These are phyloP conservation scores for Paramormyrops kingsleyae DNA, from an alignment of 2,113 vertebrate genomes.

Conservation along the genomic window DNA sequence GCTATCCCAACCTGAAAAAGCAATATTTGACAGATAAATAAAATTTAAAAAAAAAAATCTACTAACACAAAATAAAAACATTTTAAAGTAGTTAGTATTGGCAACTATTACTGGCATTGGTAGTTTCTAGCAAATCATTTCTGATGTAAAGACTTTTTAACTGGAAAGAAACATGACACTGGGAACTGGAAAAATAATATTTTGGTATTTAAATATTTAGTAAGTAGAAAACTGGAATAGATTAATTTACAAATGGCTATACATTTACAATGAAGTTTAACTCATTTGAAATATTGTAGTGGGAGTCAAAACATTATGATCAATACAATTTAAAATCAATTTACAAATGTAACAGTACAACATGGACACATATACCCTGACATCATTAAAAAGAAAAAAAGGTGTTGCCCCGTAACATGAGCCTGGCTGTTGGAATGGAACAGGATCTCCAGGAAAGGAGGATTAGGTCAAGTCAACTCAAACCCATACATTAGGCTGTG, in stretches of 20 bases:
- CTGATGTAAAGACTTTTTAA: conserved; percentile 25
- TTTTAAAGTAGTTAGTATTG: conserved; percentile 31
- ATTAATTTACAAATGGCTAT: conserved; percentile 45
- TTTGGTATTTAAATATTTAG: conserved; percentile 72
- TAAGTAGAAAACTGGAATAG: conserved; percentile 46
- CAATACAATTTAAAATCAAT: conserved; percentile 15
- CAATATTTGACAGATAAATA: conserved; percentile 67
- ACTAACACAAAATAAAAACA: conserved; percentile 31
- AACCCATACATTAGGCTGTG: neutral
- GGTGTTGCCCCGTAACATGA: neutral
- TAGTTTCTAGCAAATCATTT: conserved; percentile 23
- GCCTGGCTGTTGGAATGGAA: neutral
- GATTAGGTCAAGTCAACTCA: neutral
- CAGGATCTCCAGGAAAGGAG: neutral
- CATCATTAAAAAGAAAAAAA: neutral
- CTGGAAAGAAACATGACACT: conserved; percentile 33
- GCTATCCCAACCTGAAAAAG: conserved; percentile 61
- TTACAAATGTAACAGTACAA: neutral
- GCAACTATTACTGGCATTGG: conserved; percentile 50
- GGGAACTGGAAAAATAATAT: conserved; percentile 23
- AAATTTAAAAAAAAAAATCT: conserved; percentile 29
- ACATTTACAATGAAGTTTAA: conserved; percentile 42
- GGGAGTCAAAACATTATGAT: conserved; percentile 19
- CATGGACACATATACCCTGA: neutral
- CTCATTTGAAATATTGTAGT: conserved; percentile 21